These are phyloP conservation scores for Drosophila carrolli DNA, from an alignment of 1,140 invertebrate genomes.

Conservation along the genomic window DNA sequence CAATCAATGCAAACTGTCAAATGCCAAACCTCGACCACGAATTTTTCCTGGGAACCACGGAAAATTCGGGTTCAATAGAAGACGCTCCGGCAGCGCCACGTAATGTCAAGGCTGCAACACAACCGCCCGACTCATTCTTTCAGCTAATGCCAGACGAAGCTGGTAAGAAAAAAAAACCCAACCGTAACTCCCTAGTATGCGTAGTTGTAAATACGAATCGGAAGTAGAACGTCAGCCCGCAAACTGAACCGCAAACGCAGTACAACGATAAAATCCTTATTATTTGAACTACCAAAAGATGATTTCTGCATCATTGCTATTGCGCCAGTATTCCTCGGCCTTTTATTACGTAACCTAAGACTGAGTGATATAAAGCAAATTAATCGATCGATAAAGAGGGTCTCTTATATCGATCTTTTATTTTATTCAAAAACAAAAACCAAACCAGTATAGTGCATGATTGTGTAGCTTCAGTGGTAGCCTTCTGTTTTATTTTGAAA, in stretches of 20 bases:
- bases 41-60: slow-evolving; percentile 58
- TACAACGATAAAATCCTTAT: slow-evolving; percentile 18
- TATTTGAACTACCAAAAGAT: background rate
- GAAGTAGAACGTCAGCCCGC: background rate
- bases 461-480: slow-evolving; percentile 7
- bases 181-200: slow-evolving; percentile 31
- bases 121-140: slow-evolving; percentile 86
- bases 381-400: background rate
- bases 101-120: slow-evolving; percentile 85
- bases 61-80: slow-evolving; percentile 84
- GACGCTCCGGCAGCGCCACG: slow-evolving; percentile 84
- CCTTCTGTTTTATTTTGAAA: background rate
- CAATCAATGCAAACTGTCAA: slow-evolving; percentile 52
- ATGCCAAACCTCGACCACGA: slow-evolving; percentile 48
- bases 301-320: background rate
- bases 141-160: slow-evolving; percentile 87
- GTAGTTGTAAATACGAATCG: slow-evolving; percentile 44
- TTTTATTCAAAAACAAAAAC: background rate
- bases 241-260: slow-evolving; percentile 3
- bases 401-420: background rate
- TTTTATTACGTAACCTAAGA: slow-evolving; percentile 11
- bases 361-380: slow-evolving; percentile 13
- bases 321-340: slow-evolving; percentile 5
- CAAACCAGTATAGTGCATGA: slow-evolving; percentile 9
- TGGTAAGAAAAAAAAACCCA: slow-evolving; percentile 85